A percentile compares a stretch with the other conserved stretches of the same genome.
Conservation (phyloP, 2,888 invertebrate genomes). For the Pegoplata infirma region DNA sequence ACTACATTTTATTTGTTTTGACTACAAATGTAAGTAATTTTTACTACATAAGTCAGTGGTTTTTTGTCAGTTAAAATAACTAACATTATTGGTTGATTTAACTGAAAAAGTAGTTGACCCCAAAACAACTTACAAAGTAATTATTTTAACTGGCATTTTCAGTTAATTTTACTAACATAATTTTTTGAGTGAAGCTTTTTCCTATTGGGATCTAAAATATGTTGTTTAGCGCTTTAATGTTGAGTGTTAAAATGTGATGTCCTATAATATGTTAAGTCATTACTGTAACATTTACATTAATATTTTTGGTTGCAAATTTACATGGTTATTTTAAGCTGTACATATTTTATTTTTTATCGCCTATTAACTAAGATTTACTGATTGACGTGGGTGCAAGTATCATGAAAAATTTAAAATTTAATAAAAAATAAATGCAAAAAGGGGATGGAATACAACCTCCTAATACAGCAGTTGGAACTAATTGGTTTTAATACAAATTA, state of each 20-base stretch:
- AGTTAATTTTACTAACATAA: too few relatives aligned
- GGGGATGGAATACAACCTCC: neutral
- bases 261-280: conserved; percentile 48
- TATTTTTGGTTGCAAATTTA: neutral
- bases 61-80: too few relatives aligned
- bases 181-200: too few relatives aligned
- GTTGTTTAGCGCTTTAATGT: conserved; percentile 36
- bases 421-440: neutral
- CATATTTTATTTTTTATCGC: neutral
- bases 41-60: too few relatives aligned
- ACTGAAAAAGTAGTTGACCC: too few relatives aligned
- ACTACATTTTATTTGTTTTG: too few relatives aligned
- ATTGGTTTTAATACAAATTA: too few relatives aligned
- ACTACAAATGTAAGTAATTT: too few relatives aligned
- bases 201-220: too few relatives aligned
- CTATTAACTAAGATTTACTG: neutral
- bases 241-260: conserved; percentile 49
- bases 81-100: too few relatives aligned
- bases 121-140: too few relatives aligned
- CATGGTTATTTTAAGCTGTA: neutral
- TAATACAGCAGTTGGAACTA: neutral
- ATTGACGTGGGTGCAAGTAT: neutral
- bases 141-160: too few relatives aligned
- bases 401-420: neutral
- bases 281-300: conserved; percentile 11